Percentiles rank a stretch among this genome's conserved stretches.
Conservation (phyloP, 1,140 invertebrate genomes). For the Drosophila sp. region DNA sequence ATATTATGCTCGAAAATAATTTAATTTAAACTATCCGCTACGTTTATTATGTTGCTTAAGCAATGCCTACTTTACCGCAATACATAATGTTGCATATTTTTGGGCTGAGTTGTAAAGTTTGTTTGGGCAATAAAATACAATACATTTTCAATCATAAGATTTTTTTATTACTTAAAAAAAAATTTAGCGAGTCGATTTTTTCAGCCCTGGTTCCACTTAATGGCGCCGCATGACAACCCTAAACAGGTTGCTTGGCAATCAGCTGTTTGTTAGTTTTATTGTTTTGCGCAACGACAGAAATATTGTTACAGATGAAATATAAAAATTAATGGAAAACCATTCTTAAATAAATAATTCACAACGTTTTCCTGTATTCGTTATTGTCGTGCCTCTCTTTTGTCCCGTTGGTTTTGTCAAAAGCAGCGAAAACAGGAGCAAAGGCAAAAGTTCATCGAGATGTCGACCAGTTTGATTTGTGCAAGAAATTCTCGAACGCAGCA, state of each 20-base stretch:
- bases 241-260: not conserved
- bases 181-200: not conserved
- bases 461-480: not conserved
- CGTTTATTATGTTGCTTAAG: no score
- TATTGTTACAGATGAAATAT: conserved; percentile 10
- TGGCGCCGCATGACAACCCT: conserved; percentile 17
- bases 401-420: not conserved
- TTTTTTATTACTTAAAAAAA: no score
- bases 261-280: conserved; percentile 18
- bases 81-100: no score
- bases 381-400: not conserved
- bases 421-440: conserved; percentile 4
- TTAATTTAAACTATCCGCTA: no score
- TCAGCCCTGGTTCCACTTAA: conserved; percentile 19
- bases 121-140: no score
- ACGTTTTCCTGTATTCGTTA: conserved; percentile 5
- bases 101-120: not conserved
- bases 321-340: not conserved
- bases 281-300: not conserved
- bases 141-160: no score
- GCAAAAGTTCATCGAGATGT: not conserved
- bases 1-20: no score
- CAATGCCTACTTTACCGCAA: not conserved
- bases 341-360: not conserved
- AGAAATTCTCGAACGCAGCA: not conserved